Evolutionary conservation across 2,888 invertebrate species (phyloP), one percentile per base, ranked within the genome.

Genomic region (Taphrorychus bicolor): DNA sequence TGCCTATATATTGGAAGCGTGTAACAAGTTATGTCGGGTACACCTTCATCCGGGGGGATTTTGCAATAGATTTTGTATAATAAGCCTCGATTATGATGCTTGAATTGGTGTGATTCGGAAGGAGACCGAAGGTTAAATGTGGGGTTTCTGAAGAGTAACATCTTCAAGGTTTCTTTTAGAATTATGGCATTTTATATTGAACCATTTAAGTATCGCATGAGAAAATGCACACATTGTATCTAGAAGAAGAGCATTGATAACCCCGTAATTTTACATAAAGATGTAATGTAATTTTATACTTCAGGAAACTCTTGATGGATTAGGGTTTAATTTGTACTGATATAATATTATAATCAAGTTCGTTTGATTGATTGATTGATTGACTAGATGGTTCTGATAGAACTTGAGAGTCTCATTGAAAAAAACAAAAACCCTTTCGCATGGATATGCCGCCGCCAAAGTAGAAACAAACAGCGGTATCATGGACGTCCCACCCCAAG

Each of bases 21-120:
- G 52, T 22, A 32, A 57, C 49, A 56, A 23, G 4, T 45, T 49
- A 51, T 57, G 51, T 22, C 51, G 57, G 57, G 16, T 57, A 49
- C 41, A 63, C 57, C 57, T 63, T 49, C 49, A 49, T 45, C 58
- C 48, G 58, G 58, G 51, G n/a, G 42, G 56, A 17, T 51, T 57
- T 57, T 63, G 58, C 41, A 59, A 59, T 49, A 59, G 51, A 32
- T 32, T 32, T 32, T 7, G 32, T 32, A n/a, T n/a, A n/a, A n/a
- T n/a, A 9, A 3, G 32, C 32, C 7, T 32, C 11, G 32, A 32
- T 32, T 7, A 32, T 32, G 32, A n/a, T n/a, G n/a, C n/a, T n/a
- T n/a, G 32, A 32, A 32, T 32, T 11, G 11, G 32, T 11, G 11
- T 32, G 32, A 11, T 3, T 32, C 9, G 32, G 7, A 11, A 32